Base-by-base conservation (phyloP, 2,113 vertebrate species). In the Sarotherodon lohbergeri region DNA sequence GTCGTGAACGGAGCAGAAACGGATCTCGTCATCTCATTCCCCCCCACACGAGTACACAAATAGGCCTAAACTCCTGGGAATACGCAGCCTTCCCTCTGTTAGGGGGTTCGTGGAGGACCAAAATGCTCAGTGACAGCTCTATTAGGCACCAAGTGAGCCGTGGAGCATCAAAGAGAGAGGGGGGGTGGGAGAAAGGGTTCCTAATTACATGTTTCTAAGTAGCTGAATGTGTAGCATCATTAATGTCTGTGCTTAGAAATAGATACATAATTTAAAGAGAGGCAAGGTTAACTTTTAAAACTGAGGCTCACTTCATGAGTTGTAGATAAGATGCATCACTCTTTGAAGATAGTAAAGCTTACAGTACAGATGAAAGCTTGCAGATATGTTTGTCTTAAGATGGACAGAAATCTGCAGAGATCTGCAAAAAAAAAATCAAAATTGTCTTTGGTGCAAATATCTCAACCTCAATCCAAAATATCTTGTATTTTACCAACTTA, bases 141-240 rank as follows among this genome's bases (percentile, higher is more conserved):
- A 96, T 96, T 96, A 95, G 94, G 94, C 78, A 96, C 92, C 92
- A 93, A 96, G 93, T 94, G 92, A 95, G 91, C 90, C 92, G 84
- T 94, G 86, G 46, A 55, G 89, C 90, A 94, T 93, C 90, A 91
- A 79, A 85, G 81, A 81, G 76, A 85, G 63, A 79, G 76, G 52
- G 87, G 81, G 88, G 85, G 73, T 4, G n/a, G 36, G 39, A 2
- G 29, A 41, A 57, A 52, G 63, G 71, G 66, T 22, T 73, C 84
- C 76, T 90, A 86, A 93, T 90, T 90, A 88, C 50, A 82, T 29
- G 36, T 87, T 88, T 92, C 43, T 54, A 80, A 73, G 73, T 54
- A 87, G 50, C 24, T 46, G 66, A 12, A 73, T 81, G 85, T 81
- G 63, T 78, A 36, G 79, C 83, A 63, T 86, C 91, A 88, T 81